Conservation (phyloP, 2,797 vertebrate species). For the Bovichtus diacanthus region DNA sequence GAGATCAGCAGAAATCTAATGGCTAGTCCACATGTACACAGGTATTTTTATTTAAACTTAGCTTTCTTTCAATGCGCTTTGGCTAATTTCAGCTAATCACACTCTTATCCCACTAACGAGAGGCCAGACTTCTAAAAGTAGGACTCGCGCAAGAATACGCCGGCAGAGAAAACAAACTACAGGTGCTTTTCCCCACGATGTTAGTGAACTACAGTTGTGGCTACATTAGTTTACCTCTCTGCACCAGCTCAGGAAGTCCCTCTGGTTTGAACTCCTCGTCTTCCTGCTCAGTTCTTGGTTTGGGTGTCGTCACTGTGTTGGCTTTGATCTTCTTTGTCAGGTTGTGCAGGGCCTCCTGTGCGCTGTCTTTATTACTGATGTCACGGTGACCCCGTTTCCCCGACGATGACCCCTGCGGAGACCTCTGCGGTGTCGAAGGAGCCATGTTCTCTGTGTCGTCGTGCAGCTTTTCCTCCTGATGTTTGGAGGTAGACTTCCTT, state of each 20-base stretch:
- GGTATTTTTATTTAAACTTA: too few relatives aligned
- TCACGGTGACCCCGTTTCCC: slow-evolving; percentile 81
- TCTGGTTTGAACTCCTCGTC: slow-evolving; percentile 82
- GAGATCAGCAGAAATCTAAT: too few relatives aligned
- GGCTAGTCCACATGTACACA: too few relatives aligned
- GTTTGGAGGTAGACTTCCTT: slow-evolving; percentile 61
- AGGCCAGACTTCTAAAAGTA: neutral
- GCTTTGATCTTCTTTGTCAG: slow-evolving; percentile 83
- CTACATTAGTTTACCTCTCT: slow-evolving; percentile 78
- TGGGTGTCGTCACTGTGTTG: slow-evolving; percentile 39
- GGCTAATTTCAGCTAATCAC: too few relatives aligned
- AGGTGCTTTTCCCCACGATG: too few relatives aligned
- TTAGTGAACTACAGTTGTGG: neutral
- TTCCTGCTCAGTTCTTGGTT: slow-evolving; percentile 47
- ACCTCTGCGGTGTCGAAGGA: slow-evolving; percentile 47
- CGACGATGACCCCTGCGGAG: slow-evolving; percentile 49
- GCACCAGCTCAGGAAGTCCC: slow-evolving; percentile 90
- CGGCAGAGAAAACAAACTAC: neutral
- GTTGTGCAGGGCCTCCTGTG: slow-evolving; percentile 81
- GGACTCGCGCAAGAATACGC: neutral
- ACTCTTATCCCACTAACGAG: neutral
- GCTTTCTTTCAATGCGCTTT: too few relatives aligned
- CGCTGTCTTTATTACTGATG: slow-evolving; percentile 67
- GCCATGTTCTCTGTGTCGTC: slow-evolving; percentile 58
- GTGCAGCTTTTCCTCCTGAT: slow-evolving; percentile 25